phyloP scores from a whole-genome alignment of 2,113 vertebrate genomes.

The Genyomyrus donnyi region DNA sequence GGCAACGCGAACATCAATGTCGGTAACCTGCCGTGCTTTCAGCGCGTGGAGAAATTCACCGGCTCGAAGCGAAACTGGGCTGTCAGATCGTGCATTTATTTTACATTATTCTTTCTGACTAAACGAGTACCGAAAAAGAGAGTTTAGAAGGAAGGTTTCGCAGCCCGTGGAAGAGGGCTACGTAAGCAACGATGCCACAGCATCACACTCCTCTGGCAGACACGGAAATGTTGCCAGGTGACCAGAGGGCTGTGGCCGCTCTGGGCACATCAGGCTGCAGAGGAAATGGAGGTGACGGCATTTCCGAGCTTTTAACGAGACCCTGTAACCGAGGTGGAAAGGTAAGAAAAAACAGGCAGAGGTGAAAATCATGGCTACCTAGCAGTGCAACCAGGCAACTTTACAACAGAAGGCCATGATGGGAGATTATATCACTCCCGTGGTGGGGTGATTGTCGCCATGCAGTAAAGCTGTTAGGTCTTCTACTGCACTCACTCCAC shows the following conservation, averaged over 20 bases:
- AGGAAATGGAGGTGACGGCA: constrained; percentile 17
- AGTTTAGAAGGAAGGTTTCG: neutral
- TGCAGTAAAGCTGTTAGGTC: neutral
- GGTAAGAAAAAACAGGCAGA: neutral
- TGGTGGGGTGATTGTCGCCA: neutral
- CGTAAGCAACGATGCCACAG: neutral
- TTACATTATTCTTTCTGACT: neutral
- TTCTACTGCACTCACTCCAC: neutral
- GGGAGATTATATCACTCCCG: constrained; percentile 11
- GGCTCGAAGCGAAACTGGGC: neutral
- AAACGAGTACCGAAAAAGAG: neutral
- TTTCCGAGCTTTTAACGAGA: constrained; percentile 15
- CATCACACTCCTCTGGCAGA: neutral
- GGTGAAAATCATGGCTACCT: constrained; percentile 8
- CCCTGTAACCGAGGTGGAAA: neutral
- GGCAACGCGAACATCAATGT: neutral
- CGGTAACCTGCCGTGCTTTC: neutral
- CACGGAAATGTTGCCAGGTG: neutral
- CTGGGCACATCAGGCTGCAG: neutral
- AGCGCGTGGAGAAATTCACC: neutral
- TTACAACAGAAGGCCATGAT: neutral
- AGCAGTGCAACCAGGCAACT: neutral
- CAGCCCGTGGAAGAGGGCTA: neutral
- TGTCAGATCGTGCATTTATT: neutral
- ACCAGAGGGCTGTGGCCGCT: no score